These are phyloP conservation scores for Lamproptera curius DNA, from an alignment of 2,888 invertebrate genomes.

Conservation along the genomic window DNA sequence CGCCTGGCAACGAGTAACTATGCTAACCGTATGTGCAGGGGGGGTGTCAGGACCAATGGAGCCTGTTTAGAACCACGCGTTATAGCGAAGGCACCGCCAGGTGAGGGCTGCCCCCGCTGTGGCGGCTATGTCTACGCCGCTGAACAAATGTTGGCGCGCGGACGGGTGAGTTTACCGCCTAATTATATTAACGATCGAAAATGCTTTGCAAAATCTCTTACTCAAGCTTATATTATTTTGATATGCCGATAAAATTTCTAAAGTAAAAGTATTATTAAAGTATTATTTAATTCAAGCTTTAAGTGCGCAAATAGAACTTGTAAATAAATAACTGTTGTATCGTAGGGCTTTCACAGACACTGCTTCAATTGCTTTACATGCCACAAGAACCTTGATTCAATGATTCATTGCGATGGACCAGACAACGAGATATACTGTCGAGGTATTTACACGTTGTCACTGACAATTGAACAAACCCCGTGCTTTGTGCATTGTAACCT, in stretches of 20 bases:
- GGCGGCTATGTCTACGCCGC: conserved; percentile 94
- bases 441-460: conserved; percentile 78
- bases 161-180: conserved; percentile 82
- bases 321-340: conserved; percentile 42
- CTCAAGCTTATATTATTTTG: no score
- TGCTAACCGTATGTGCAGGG: conserved; percentile 51
- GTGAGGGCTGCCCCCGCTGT: conserved; percentile 92
- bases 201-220: no score
- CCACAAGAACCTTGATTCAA: conserved; percentile 90
- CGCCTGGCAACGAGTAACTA: conserved; percentile 38
- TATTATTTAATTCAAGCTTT: no score
- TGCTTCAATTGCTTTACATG: conserved; percentile 94
- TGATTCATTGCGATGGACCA: conserved; percentile 94
- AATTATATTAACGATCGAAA: no score
- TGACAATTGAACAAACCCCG: conserved; percentile 31
- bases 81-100: conserved; percentile 90
- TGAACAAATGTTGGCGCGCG: conserved; percentile 94
- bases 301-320: conserved; percentile 1
- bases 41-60: conserved; percentile 76
- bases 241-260: no score
- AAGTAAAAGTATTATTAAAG: no score
- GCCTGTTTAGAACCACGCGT: conserved; percentile 83
- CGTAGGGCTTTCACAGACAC: conserved; percentile 91
- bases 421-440: conserved; percentile 95
- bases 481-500: conserved; percentile 36